Evolutionary conservation across 1,140 invertebrate genomes (phyloP).

Genomic region (Papilio aristodemus): DNA sequence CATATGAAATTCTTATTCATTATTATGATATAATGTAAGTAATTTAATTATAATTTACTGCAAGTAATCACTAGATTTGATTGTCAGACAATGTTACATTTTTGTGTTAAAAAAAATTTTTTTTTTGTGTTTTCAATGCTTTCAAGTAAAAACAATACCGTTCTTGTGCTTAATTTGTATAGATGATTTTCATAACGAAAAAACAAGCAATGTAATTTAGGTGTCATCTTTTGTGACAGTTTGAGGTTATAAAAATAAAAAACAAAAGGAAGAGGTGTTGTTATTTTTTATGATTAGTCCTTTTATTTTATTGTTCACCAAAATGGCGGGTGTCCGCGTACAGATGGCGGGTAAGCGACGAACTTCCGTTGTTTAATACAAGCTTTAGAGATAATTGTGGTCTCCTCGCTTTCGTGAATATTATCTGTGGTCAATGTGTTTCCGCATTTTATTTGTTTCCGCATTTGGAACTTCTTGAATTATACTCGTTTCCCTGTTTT

Average conservation of each 20-base stretch:
- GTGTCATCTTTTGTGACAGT: conserved; percentile 6
- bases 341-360: conserved; percentile 32
- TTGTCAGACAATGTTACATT: too few species aligned
- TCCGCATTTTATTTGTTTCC: background rate
- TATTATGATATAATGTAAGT: too few species aligned
- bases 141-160: too few species aligned
- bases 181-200: background rate
- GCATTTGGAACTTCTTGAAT: background rate
- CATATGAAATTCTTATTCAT: too few species aligned
- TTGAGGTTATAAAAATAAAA: conserved; percentile 19
- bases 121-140: too few species aligned
- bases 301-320: conserved; percentile 53
- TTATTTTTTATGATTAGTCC: conserved; percentile 57
- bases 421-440: conserved; percentile 7
- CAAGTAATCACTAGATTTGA: too few species aligned
- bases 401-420: conserved; percentile 15
- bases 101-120: too few species aligned
- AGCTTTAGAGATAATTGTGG: conserved; percentile 14
- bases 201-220: background rate
- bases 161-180: background rate
- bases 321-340: conserved; percentile 38
- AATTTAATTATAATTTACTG: too few species aligned
- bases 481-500: background rate
- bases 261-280: conserved; percentile 37
- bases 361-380: conserved; percentile 35